Evolutionary conservation across 2,888 invertebrate species (phyloP).

Genomic region (Drosophila planitibia): DNA sequence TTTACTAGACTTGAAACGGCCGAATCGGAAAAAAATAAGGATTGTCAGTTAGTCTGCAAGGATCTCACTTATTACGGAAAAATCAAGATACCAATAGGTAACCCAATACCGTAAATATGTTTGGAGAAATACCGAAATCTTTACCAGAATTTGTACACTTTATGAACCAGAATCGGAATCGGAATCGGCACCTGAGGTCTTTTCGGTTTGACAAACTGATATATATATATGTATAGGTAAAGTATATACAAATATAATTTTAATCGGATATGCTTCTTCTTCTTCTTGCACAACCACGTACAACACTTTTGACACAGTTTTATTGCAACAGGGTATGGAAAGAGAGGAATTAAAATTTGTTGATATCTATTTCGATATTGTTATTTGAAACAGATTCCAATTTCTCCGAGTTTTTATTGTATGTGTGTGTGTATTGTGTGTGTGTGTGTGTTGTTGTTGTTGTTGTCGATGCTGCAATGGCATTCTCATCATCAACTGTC

Average conservation of each 20-base stretch:
- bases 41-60: neutral
- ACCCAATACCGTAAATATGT: neutral
- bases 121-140: neutral
- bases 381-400: neutral
- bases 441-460: neutral
- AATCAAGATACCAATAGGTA: neutral
- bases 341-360: neutral
- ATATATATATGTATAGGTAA: neutral
- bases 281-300: too few species aligned
- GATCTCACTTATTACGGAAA: neutral
- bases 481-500: conserved; percentile 55
- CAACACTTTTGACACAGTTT: neutral
- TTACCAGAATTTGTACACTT: neutral
- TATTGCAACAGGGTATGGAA: neutral
- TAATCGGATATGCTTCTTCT: too few species aligned
- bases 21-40: neutral
- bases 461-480: conserved; percentile 22
- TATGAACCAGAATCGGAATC: neutral
- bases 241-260: neutral
- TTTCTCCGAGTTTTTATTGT: neutral
- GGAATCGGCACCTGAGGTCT: neutral
- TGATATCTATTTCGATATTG: neutral
- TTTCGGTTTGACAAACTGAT: neutral
- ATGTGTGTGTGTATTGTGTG: neutral
- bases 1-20: neutral